These are phyloP conservation scores for Salvator merianae DNA, from an alignment of 2,113 vertebrate genomes.

Conservation along the genomic window DNA sequence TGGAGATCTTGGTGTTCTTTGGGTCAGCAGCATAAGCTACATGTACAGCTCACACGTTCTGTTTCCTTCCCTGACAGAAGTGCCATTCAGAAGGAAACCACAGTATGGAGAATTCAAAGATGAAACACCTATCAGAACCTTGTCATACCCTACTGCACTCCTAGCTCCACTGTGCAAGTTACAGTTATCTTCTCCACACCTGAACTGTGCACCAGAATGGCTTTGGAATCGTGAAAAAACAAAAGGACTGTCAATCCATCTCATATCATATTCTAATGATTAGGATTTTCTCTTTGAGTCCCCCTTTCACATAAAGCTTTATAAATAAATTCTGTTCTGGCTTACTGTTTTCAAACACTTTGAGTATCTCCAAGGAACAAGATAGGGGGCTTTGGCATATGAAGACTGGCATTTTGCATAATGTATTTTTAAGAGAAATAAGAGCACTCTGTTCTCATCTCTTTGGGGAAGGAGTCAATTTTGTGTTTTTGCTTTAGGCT, in stretches of 20 bases:
- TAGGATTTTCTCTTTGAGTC: neutral
- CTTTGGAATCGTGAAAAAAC: neutral
- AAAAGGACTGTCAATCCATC: neutral
- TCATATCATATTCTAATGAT: neutral
- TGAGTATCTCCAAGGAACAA: neutral
- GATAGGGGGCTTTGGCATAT: neutral
- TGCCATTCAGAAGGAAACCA: too few species aligned
- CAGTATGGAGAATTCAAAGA: too few species aligned
- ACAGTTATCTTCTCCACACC: too few species aligned
- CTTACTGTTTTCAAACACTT: neutral
- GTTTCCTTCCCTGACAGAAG: too few species aligned
- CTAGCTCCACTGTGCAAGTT: too few species aligned
- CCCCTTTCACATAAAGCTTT: neutral
- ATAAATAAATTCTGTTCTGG: neutral
- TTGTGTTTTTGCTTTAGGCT: slow-evolving; percentile 13
- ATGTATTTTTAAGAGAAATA: neutral
- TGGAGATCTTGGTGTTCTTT: too few species aligned
- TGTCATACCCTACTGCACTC: too few species aligned
- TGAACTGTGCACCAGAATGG: neutral
- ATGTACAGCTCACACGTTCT: too few species aligned
- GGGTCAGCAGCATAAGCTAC: too few species aligned
- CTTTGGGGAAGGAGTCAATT: slow-evolving; percentile 13
- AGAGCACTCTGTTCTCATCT: slow-evolving; percentile 4
- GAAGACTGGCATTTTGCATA: neutral
- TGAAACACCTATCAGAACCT: too few species aligned